These are phyloP conservation scores for Myrmecobius fasciatus DNA, from an alignment of 2,113 vertebrate genomes.

Conservation along the genomic window DNA sequence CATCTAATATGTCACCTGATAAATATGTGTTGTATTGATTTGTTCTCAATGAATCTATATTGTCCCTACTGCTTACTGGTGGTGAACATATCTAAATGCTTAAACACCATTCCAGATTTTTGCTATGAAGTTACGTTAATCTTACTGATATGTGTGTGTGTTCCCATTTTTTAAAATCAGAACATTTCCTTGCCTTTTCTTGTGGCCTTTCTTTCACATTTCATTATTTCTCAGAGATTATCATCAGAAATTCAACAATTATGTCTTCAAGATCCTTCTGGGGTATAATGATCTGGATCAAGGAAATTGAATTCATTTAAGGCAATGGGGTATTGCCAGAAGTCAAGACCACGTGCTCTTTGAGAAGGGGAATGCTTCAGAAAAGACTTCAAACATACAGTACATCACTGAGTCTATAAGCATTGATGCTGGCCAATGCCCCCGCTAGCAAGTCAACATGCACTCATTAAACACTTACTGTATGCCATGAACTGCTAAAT, in stretches of 20 bases:
- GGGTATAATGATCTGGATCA: not conserved
- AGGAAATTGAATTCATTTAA: not conserved
- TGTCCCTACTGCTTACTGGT: not conserved
- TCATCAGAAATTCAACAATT: not conserved
- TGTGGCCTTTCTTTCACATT: not conserved
- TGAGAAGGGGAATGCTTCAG: not conserved
- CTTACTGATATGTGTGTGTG: not conserved
- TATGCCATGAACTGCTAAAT: not conserved
- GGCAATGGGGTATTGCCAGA: not conserved
- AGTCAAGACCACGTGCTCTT: not conserved
- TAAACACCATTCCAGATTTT: not conserved
- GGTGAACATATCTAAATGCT: not conserved
- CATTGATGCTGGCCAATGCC: not conserved
- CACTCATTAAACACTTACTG: not conserved
- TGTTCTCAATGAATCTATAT: not conserved
- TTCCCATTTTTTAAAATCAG: not conserved
- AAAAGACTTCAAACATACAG: not conserved
- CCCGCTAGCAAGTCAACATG: not conserved
- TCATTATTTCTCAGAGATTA: not conserved
- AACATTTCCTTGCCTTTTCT: not conserved
- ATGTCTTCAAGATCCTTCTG: not conserved
- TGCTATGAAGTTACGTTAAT: not conserved
- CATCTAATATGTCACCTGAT: not conserved
- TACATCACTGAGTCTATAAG: not conserved
- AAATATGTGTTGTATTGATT: not conserved